A percentile compares a stretch with the other conserved stretches of the same genome.
Conservation (phyloP, 2,888 invertebrate species). For the Campaea margaritaria region DNA sequence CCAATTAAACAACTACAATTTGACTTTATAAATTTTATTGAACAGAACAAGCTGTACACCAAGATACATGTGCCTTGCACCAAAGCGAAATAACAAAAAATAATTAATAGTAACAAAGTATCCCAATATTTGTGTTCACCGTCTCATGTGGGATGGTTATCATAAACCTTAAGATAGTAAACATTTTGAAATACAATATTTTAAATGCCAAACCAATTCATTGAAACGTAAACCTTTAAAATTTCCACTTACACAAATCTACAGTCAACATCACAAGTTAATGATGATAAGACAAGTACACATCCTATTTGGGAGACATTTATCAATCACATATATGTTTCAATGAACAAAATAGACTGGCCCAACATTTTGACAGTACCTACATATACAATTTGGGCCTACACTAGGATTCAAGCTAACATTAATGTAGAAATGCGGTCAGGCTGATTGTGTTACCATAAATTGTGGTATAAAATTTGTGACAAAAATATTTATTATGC, state of each 20-base stretch:
- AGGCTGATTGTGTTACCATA: background rate
- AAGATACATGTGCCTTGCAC: constrained; percentile 58
- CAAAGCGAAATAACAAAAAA: constrained; percentile 48
- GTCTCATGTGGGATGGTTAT: constrained; percentile 56
- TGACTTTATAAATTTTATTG: constrained; percentile 34
- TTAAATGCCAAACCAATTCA: constrained; percentile 25
- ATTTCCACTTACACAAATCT: too few species aligned
- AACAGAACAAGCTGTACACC: constrained; percentile 45
- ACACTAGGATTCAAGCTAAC: constrained; percentile 9
- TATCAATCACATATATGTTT: constrained; percentile 1
- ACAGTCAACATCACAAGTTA: too few species aligned
- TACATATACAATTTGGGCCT: constrained; percentile 12
- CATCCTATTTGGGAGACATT: background rate
- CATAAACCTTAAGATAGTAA: constrained; percentile 47
- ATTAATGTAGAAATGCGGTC: constrained; percentile 10
- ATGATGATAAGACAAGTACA: background rate
- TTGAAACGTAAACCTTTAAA: constrained; percentile 23
- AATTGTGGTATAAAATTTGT: background rate
- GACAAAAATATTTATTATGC: background rate
- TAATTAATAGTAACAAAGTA: constrained; percentile 48
- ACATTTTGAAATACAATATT: constrained; percentile 22
- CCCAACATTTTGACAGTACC: constrained; percentile 13
- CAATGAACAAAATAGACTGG: constrained; percentile 6
- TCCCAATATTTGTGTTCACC: constrained; percentile 48
- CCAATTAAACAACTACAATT: constrained; percentile 18